Base-by-base conservation (phyloP, 2,797 vertebrate genomes). In the Darevskia mixta region DNA sequence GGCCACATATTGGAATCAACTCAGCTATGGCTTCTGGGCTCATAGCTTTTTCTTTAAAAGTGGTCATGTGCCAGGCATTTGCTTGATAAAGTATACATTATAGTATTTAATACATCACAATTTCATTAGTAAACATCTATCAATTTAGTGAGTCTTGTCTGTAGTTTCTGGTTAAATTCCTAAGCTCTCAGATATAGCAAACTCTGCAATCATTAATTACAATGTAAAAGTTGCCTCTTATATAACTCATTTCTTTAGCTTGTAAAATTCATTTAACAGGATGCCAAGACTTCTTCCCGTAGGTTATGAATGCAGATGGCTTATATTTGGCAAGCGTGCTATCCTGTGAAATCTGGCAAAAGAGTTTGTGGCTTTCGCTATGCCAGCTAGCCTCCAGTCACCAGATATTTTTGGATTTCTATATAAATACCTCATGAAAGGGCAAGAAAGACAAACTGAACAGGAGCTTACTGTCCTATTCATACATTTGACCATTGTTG, bases 301-400 rank as follows among this genome's bases (percentile, higher is more conserved):
- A 92, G 73, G 82, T 91, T 69, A 90, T 88, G 73, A 89, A n/a
- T 93, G 75, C 91, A 93, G 78, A 94, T 91, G 85, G 75, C 88
- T 93, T 91, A 41, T 88, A 88, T 93, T 91, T 93, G 92, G 83
- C 89, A 94, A 72, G 73, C 6, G 35, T 90, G 89, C 64, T 67
- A 41, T 45, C 29, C 38, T 88, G 90, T 0, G 4, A 32, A 76
- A 93, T 94, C 92, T 93, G 93, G 91, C 91, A 92, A 90, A 93
- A 87, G 79, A 0, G 1, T 87, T 86, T 87, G 61, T 89, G 64
- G 45, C 2, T 75, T 87, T 85, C 66, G 83, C 66, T 86, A 92
- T 94, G 92, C 91, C 92, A 95, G 5, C 29, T 89, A 82, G 76
- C 79, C n/a, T 83, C 29, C 5, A 11, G 71, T 82, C 86, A 86